Conservation (phyloP, 2,113 vertebrate genomes). For the Mirza zaza region DNA sequence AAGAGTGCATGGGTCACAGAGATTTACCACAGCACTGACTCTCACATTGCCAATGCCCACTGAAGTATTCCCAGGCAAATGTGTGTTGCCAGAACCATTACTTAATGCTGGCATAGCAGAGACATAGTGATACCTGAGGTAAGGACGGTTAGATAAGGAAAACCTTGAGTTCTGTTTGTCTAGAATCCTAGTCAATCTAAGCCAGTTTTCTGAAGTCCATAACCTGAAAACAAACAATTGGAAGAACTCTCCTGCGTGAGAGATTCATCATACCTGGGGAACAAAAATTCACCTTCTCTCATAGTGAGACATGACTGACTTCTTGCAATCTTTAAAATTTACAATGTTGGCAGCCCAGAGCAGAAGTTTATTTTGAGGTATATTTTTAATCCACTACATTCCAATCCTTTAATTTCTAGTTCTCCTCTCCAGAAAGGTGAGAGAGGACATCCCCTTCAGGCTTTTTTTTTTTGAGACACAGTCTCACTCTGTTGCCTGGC, state of each 20-base stretch:
- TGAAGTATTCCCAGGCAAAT: not conserved
- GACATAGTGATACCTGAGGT: not conserved
- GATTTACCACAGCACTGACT: not conserved
- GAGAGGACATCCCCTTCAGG: too few relatives aligned
- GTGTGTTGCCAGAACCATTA: not conserved
- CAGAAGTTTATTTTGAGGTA: not conserved
- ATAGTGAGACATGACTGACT: not conserved
- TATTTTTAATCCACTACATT: not conserved
- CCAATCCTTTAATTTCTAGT: not conserved
- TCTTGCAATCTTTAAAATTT: not conserved
- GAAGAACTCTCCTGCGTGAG: not conserved
- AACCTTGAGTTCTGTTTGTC: not conserved
- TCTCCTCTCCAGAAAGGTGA: not conserved
- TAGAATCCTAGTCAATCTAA: not conserved
- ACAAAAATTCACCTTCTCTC: not conserved
- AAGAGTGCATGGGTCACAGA: not conserved
- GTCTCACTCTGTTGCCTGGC: too few relatives aligned
- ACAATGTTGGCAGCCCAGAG: not conserved
- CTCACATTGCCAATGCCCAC: not conserved
- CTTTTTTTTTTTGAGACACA: too few relatives aligned
- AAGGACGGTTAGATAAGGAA: not conserved
- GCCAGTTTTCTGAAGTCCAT: not conserved
- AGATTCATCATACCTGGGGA: not conserved
- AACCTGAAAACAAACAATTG: not conserved
- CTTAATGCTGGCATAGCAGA: not conserved